Percentiles rank a stretch among this genome's conserved stretches.
phyloP scores from a whole-genome alignment of 1,140 invertebrate genomes.

The Andricus grossulariae region DNA sequence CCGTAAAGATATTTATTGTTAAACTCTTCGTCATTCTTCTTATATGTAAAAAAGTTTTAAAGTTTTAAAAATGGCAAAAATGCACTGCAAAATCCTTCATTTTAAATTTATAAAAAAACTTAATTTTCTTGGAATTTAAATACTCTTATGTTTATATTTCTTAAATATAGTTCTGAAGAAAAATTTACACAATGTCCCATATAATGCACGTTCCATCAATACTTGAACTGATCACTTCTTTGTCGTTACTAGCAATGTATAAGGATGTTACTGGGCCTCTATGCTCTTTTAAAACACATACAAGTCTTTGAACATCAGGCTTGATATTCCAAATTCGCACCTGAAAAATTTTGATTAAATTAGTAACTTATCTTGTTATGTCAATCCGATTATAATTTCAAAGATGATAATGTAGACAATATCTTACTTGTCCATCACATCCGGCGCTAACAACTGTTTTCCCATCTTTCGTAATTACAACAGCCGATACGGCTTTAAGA shows the following conservation, averaged over 20 bases:
- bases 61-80: too few relatives aligned
- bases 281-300: slow-evolving; percentile 90
- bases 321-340: slow-evolving; percentile 86
- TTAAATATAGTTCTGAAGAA: not conserved
- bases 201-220: slow-evolving; percentile 94
- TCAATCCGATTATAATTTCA: not conserved
- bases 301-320: slow-evolving; percentile 79
- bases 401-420: not conserved
- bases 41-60: too few relatives aligned
- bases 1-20: too few relatives aligned
- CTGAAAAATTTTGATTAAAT: slow-evolving; percentile 63
- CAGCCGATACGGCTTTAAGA: slow-evolving; percentile 88
- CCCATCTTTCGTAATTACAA: slow-evolving; percentile 84
- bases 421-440: slow-evolving; percentile 86
- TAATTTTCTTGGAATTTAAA: not conserved
- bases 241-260: slow-evolving; percentile 84
- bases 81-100: too few relatives aligned
- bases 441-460: slow-evolving; percentile 89
- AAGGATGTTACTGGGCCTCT: slow-evolving; percentile 90
- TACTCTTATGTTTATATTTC: slow-evolving; percentile 10
- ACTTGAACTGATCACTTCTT: slow-evolving; percentile 89
- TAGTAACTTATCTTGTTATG: not conserved
- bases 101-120: too few relatives aligned
- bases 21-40: too few relatives aligned
- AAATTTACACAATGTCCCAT: slow-evolving; percentile 86